phyloP scores from a whole-genome alignment of 2,797 vertebrate species.

The Lepus townsendii region DNA sequence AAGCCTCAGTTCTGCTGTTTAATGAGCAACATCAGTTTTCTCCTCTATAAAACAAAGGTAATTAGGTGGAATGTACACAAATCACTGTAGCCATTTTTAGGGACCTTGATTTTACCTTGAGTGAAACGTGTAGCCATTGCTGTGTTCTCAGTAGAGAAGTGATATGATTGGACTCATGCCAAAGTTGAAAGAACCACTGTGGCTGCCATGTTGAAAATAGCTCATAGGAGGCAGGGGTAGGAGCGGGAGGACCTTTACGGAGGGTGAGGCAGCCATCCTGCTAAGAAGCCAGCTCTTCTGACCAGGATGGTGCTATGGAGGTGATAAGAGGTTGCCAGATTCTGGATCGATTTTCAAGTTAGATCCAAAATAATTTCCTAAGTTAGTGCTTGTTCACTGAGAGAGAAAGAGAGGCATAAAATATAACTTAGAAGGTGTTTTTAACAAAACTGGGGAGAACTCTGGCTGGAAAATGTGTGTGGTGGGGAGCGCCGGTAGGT shows the following conservation, averaged over 20 bases:
- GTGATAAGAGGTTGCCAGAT: too few species aligned
- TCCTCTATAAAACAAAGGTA: background rate
- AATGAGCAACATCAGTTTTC: background rate
- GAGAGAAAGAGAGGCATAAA: background rate
- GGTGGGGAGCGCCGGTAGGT: background rate
- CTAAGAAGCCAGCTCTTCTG: background rate
- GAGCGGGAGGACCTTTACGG: background rate
- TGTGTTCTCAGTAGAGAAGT: background rate
- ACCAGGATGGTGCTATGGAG: background rate
- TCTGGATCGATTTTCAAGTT: background rate
- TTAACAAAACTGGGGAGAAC: background rate
- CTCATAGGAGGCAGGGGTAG: background rate
- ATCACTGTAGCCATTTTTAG: background rate
- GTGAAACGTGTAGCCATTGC: background rate
- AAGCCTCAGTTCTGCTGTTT: background rate
- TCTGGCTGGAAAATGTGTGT: background rate
- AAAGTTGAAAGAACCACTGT: background rate
- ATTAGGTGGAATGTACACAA: background rate
- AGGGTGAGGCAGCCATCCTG: background rate
- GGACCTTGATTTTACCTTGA: background rate
- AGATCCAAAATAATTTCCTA: background rate
- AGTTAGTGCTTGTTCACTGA: background rate
- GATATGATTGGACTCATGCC: background rate
- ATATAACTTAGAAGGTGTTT: background rate
- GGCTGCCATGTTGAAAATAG: background rate